Conservation (phyloP, 2,113 vertebrate species). For the Hemiprocne comata region DNA sequence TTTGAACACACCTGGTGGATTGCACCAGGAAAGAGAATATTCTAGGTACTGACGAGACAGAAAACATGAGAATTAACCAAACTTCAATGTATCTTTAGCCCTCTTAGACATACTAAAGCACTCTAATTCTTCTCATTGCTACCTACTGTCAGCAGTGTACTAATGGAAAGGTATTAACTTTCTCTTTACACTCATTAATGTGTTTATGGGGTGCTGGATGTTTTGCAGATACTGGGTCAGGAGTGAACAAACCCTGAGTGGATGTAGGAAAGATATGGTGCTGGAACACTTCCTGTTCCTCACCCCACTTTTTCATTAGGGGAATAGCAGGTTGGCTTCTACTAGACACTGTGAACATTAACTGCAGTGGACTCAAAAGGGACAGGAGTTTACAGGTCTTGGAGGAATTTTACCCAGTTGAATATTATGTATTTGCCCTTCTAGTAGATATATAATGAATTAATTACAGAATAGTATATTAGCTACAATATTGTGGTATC, state of each 20-base stretch:
- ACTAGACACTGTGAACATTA: neutral
- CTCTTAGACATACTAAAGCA: neutral
- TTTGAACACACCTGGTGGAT: neutral
- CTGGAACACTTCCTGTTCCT: neutral
- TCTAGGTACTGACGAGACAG: neutral
- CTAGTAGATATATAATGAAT: neutral
- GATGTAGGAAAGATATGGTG: neutral
- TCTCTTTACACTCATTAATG: neutral
- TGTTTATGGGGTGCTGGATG: neutral
- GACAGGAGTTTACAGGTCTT: neutral
- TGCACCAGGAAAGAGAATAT: neutral
- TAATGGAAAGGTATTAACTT: neutral
- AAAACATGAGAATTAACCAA: neutral
- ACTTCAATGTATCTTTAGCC: neutral
- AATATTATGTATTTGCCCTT: neutral
- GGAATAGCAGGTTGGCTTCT: neutral
- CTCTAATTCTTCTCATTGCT: neutral
- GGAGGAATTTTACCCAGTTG: neutral
- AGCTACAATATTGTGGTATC: neutral
- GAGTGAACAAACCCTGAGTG: neutral
- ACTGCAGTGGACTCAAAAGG: neutral
- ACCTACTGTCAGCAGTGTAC: neutral
- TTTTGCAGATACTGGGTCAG: accelerated
- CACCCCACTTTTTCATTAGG: neutral
- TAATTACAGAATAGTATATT: neutral